Conservation (phyloP, 2,888 invertebrate species). For the Drosophila flavopinicola region DNA sequence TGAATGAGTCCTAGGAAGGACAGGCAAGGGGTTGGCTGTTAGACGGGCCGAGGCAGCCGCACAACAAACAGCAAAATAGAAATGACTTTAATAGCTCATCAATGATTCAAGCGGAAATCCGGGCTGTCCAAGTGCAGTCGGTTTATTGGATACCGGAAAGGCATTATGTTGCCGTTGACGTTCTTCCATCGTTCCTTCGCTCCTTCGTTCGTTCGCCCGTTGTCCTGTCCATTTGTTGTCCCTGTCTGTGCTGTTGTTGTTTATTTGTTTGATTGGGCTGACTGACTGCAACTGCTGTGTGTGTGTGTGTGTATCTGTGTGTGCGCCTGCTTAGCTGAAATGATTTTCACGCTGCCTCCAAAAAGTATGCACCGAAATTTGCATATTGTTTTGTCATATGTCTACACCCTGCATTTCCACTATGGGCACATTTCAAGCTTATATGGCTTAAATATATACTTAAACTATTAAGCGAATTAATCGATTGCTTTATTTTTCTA, state of each 20-base stretch:
- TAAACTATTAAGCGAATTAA: too few species aligned
- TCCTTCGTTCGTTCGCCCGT: conserved; percentile 7
- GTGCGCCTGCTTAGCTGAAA: conserved; percentile 70
- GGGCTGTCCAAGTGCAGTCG: conserved; percentile 84
- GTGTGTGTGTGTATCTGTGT: not conserved
- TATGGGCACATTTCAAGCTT: not conserved
- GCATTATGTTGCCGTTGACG: conserved; percentile 70
- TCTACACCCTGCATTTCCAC: conserved; percentile 5
- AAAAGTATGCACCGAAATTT: conserved; percentile 79
- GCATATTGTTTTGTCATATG: conserved; percentile 70
- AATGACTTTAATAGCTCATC: conserved; percentile 85
- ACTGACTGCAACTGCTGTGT: conserved; percentile 21
- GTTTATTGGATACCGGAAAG: conserved; percentile 82
- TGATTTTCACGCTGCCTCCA: conserved; percentile 78
- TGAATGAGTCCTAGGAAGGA: not conserved
- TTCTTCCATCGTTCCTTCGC: conserved; percentile 13
- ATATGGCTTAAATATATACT: too few species aligned
- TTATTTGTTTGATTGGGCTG: conserved; percentile 69
- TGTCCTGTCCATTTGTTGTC: conserved; percentile 5
- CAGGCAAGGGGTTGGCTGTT: conserved; percentile 3
- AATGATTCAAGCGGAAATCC: conserved; percentile 84
- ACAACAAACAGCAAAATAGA: conserved; percentile 77
- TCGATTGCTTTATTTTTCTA: too few species aligned
- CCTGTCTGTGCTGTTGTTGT: conserved; percentile 34
- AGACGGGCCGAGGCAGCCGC: conserved; percentile 33